Percentiles rank a stretch among this genome's conserved stretches.
These are phyloP conservation scores for Rhingia rostrata DNA, from an alignment of 2,888 invertebrate species.

Conservation along the genomic window DNA sequence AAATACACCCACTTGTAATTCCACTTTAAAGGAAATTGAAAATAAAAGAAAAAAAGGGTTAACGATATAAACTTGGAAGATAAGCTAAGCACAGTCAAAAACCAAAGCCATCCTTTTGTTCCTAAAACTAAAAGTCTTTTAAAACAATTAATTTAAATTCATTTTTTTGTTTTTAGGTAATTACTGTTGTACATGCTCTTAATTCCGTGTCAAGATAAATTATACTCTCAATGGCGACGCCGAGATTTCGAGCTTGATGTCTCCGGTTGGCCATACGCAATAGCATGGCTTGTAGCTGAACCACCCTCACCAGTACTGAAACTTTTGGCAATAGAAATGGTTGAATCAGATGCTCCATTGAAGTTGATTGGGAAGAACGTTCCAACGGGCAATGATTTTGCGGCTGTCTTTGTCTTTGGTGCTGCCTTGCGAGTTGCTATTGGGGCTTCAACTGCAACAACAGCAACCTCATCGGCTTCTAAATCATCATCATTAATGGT, in stretches of 20 bases:
- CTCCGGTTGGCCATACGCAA: slow-evolving; percentile 82
- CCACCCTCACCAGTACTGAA: slow-evolving; percentile 83
- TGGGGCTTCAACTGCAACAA: slow-evolving; percentile 76
- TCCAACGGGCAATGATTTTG: slow-evolving; percentile 78
- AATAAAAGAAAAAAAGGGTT: slow-evolving; percentile 48
- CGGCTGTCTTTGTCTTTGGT: neutral
- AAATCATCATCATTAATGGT: slow-evolving; percentile 75
- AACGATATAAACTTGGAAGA: slow-evolving; percentile 32
- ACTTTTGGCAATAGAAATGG: slow-evolving; percentile 83
- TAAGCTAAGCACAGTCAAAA: too few relatives aligned
- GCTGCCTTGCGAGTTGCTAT: slow-evolving; percentile 43
- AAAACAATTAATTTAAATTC: slow-evolving; percentile 29
- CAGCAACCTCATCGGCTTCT: slow-evolving; percentile 1
- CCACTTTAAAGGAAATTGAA: slow-evolving; percentile 56
- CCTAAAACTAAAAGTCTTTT: neutral
- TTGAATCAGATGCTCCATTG: slow-evolving; percentile 81
- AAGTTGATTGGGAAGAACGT: slow-evolving; percentile 82
- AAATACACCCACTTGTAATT: slow-evolving; percentile 64
- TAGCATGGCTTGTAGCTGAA: slow-evolving; percentile 82
- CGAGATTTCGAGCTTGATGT: slow-evolving; percentile 78
- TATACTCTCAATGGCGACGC: slow-evolving; percentile 56
- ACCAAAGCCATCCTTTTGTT: too few relatives aligned
- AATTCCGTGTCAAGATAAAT: slow-evolving; percentile 9
- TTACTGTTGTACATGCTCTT: neutral
- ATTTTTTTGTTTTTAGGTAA: neutral